Percentiles rank a stretch among this genome's conserved stretches.
These are phyloP conservation scores for Peromyscus eremicus DNA, from an alignment of 2,797 vertebrate genomes.

Conservation along the genomic window DNA sequence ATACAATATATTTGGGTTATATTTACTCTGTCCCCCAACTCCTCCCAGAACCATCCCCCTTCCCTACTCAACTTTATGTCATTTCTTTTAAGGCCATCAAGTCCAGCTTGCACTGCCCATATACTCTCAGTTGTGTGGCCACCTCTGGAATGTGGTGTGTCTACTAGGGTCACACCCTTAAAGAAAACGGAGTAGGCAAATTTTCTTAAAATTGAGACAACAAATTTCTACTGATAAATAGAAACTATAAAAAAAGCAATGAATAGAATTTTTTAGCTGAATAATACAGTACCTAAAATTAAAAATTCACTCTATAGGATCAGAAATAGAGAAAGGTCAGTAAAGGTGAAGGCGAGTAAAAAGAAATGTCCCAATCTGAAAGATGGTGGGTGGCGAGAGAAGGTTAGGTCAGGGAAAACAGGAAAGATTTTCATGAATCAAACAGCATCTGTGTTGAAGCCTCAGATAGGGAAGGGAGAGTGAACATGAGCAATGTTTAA, in stretches of 20 bases:
- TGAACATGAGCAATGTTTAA: neutral
- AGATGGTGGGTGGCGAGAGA: neutral
- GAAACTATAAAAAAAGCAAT: neutral
- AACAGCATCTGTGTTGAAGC: neutral
- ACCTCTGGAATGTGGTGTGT: neutral
- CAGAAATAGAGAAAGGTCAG: neutral
- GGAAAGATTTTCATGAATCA: neutral
- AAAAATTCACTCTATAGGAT: neutral
- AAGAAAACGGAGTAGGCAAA: neutral
- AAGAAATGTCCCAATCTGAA: neutral
- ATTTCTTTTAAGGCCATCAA: neutral
- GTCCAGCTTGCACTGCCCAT: neutral
- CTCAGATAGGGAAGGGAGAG: neutral
- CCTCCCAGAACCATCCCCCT: neutral
- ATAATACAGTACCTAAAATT: conserved; percentile 3
- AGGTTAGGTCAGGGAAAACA: neutral
- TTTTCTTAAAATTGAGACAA: neutral
- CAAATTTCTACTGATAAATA: conserved; percentile 14
- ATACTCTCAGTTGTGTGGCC: neutral
- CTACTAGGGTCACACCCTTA: neutral
- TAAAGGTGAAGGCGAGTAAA: neutral
- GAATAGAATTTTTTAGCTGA: neutral
- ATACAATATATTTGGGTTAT: neutral
- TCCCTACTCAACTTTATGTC: no score
- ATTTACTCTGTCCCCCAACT: neutral